A percentile compares a stretch with the other conserved stretches of the same genome.
Conservation (phyloP, 2,113 vertebrate species). For the Passer domesticus region DNA sequence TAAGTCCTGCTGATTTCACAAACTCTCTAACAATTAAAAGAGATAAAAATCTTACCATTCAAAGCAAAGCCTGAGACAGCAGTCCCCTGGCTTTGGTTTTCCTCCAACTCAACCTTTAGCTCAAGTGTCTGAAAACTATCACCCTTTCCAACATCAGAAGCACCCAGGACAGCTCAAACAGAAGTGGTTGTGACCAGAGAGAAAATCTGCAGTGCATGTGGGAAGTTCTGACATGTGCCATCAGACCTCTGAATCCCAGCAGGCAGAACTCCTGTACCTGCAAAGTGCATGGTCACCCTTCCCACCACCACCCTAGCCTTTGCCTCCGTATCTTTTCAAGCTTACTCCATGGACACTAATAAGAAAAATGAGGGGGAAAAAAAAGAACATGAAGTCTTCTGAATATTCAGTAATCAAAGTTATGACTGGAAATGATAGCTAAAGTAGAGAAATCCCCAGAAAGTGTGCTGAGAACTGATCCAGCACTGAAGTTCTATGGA, state of each 20-base stretch:
- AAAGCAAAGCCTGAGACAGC: slow-evolving; percentile 3
- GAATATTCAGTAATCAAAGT: neutral
- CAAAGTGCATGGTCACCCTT: neutral
- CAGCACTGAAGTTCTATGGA: neutral
- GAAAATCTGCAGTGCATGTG: neutral
- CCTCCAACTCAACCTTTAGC: neutral
- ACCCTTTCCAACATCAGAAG: neutral
- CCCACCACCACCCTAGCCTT: neutral
- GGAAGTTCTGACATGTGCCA: neutral
- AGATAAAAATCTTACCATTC: neutral
- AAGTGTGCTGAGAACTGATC: neutral
- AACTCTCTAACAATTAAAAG: neutral
- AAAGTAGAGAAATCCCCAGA: neutral
- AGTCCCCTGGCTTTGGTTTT: neutral
- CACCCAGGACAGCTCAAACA: neutral
- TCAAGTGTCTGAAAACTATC: neutral
- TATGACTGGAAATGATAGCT: neutral
- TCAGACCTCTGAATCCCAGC: neutral
- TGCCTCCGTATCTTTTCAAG: neutral
- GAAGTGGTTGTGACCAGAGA: neutral
- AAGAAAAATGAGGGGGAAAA: neutral
- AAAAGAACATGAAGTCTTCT: neutral
- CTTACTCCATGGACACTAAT: neutral
- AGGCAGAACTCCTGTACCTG: neutral
- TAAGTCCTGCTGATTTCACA: slow-evolving; percentile 49